These are phyloP conservation scores for Lottia gigantea DNA, from an alignment of 2,888 invertebrate genomes.

Conservation along the genomic window DNA sequence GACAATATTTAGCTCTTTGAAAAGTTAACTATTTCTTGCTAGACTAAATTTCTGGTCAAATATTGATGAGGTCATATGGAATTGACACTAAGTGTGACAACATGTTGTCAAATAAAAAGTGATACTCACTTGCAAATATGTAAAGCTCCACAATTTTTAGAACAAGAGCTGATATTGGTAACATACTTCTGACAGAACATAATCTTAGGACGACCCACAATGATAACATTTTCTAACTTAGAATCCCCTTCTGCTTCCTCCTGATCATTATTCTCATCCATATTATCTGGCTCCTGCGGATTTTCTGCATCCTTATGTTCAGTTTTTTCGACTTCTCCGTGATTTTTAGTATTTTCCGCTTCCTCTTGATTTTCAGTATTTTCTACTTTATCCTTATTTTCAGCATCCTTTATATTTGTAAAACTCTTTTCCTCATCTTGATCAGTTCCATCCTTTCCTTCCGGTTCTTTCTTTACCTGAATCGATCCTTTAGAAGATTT, in stretches of 20 bases:
- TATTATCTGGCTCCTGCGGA: not conserved
- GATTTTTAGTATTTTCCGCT: not conserved
- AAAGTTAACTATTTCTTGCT: too few relatives aligned
- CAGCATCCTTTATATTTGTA: not conserved
- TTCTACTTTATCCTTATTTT: not conserved
- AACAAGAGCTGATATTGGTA: not conserved
- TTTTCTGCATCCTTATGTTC: not conserved
- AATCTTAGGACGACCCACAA: not conserved
- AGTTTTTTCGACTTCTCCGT: not conserved
- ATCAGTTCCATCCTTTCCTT: not conserved
- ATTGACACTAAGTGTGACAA: too few relatives aligned
- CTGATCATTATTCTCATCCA: not conserved
- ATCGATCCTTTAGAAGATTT: not conserved
- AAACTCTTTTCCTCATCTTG: not conserved
- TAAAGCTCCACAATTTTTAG: not conserved
- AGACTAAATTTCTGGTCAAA: too few relatives aligned
- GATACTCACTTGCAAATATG: slow-evolving; percentile 7
- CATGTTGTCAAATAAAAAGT: too few relatives aligned
- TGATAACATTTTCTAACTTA: not conserved
- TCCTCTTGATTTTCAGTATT: not conserved
- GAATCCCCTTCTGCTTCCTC: not conserved
- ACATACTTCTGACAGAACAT: not conserved
- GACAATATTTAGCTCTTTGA: too few relatives aligned
- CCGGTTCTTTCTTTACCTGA: not conserved
- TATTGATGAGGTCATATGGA: too few relatives aligned